A percentile compares a stretch with the other conserved stretches of the same genome.
Evolutionary conservation across 2,113 vertebrate genomes (phyloP).

Genomic region (Halichoeres trimaculatus): DNA sequence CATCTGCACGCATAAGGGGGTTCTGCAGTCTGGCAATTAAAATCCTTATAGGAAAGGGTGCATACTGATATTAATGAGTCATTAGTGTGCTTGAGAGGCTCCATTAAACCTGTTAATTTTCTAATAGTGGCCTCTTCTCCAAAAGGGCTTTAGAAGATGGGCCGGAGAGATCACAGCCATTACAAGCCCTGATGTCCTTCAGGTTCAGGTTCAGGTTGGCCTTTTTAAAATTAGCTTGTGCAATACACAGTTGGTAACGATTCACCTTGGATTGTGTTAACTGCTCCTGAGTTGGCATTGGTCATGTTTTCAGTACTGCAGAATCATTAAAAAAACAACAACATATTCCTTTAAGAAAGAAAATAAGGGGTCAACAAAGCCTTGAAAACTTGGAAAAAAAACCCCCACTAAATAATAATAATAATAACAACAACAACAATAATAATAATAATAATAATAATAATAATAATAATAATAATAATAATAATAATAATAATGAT

Average conservation of each 20-base stretch:
- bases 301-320: background rate
- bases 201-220: too few relatives aligned
- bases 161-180: background rate
- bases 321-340: background rate
- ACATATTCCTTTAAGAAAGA: background rate
- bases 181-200: background rate
- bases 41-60: slow-evolving; percentile 38
- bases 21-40: slow-evolving; percentile 47
- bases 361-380: background rate
- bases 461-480: too few relatives aligned
- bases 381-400: too few relatives aligned
- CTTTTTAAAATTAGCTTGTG: slow-evolving; percentile 14
- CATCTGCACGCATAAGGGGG: slow-evolving; percentile 62
- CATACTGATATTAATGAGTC: slow-evolving; percentile 48
- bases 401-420: too few relatives aligned
- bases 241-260: slow-evolving; percentile 6
- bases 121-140: slow-evolving; percentile 21
- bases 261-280: slow-evolving; percentile 17
- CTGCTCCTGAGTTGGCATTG: background rate
- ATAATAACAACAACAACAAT: too few relatives aligned
- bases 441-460: too few relatives aligned
- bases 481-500: too few relatives aligned
- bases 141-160: slow-evolving; percentile 6
- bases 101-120: slow-evolving; percentile 31
- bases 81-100: slow-evolving; percentile 45